Conservation (phyloP, 1,140 invertebrate species). For the Drosophila kikkawai region DNA sequence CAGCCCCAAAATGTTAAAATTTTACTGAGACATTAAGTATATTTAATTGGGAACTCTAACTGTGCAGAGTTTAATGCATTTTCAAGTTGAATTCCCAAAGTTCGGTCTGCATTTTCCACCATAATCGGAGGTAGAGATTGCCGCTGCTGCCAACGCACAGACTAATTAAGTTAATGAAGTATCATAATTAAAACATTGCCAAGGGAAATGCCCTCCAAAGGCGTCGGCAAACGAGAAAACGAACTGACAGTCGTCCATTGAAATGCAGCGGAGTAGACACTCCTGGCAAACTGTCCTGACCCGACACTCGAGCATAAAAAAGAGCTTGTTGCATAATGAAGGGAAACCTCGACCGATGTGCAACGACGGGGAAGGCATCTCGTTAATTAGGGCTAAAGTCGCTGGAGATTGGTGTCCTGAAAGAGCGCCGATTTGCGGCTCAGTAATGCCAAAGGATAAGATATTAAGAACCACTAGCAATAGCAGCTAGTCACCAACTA, state of each 20-base stretch:
- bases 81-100: neutral
- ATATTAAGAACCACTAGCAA: neutral
- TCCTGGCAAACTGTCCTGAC: conserved; percentile 26
- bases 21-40: neutral
- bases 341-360: conserved; percentile 44
- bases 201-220: conserved; percentile 36
- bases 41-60: neutral
- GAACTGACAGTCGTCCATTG: conserved; percentile 38
- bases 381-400: conserved; percentile 72
- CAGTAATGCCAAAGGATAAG: neutral
- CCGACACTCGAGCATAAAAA: conserved; percentile 26
- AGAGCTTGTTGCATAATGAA: conserved; percentile 50
- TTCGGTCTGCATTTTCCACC: neutral
- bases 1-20: neutral
- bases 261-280: conserved; percentile 46
- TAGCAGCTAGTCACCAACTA: no score
- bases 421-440: conserved; percentile 27
- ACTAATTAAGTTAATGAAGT: conserved; percentile 73
- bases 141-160: neutral
- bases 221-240: conserved; percentile 11
- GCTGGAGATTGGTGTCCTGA: conserved; percentile 24
- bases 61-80: neutral
- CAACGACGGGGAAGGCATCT: conserved; percentile 36
- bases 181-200: conserved; percentile 62
- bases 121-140: neutral